Evolutionary conservation across 1,140 invertebrate genomes (phyloP), one percentile per base, ranked within the genome.

Genomic region (Pollicipes pollicipes): DNA sequence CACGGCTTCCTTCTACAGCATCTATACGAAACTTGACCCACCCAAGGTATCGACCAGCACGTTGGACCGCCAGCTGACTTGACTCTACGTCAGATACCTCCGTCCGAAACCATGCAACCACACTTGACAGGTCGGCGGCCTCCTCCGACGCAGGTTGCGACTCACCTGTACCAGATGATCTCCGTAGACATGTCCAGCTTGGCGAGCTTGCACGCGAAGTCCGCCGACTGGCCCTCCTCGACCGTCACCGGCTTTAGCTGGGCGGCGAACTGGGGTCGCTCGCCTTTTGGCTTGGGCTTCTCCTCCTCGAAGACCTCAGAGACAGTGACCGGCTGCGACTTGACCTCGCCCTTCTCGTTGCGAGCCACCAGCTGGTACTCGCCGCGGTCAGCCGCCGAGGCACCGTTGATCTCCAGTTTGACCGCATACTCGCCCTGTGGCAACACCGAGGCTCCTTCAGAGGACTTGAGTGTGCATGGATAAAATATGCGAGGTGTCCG

Each of bases 331-430:
- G 87, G 84, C 79, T 93, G 90, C 27, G 92, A 95, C 32, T 87
- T 88, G 0, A 90, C 90, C 83, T 95, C 91, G 73, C 93, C 93
- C 79, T 95, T 95, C 77, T 94, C 91, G 77, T 95, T 95, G 77
- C 90, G 92, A 13, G 92, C 93, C 0, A 93, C 86, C 72, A 95
- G 81, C 80, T 94, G 93, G 77, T 96, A 95, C 72, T 86, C 84
- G 72, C 93, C 93, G 79, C 91, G 92, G 77, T 96, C 93, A 28
- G 80, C 81, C 74, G 86, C 84, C 69, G 87, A 84, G 45, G 90
- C 84, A 77, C 90, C 87, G 70, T 87, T 86, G 73, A 94, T 92
- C 82, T 95, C 90, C 69, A 94, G 82, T 83, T 92, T 90, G 1
- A 93, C 86, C 70, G 88, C 83, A 76, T 91, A 94, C 82, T 93